Conservation (phyloP, 2,113 vertebrate species). For the Anarrhichthys ocellatus region DNA sequence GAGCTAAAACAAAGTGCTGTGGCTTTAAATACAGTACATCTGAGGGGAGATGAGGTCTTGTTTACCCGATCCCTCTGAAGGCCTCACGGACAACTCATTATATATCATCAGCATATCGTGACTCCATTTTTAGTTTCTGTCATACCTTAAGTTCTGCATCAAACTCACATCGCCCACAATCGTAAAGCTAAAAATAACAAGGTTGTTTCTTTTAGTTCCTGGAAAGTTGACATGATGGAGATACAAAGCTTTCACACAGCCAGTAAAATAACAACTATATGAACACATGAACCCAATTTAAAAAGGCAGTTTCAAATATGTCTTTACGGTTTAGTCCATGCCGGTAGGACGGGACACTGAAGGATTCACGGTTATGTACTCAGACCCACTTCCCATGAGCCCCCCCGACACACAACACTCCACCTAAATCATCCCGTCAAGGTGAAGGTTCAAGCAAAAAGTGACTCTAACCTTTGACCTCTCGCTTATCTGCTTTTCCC, state of each 20-base stretch:
- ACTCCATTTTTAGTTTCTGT: background rate
- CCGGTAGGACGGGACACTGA: background rate
- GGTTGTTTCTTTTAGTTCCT: background rate
- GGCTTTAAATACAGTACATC: background rate
- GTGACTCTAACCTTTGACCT: slow-evolving; percentile 36
- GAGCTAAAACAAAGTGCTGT: background rate
- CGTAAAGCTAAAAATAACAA: background rate
- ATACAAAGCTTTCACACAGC: too few relatives aligned
- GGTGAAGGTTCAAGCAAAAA: slow-evolving; percentile 9
- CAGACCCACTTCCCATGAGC: background rate
- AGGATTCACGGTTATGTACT: background rate
- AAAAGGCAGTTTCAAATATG: background rate
- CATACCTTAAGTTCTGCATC: too few relatives aligned
- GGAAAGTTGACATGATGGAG: background rate
- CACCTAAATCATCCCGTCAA: background rate
- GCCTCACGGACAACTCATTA: background rate
- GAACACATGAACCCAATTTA: background rate
- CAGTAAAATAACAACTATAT: background rate
- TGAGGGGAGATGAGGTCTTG: background rate
- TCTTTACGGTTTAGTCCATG: background rate
- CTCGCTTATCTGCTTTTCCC: background rate
- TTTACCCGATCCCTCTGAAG: background rate
- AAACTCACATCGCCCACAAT: too few relatives aligned
- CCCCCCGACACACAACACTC: background rate
- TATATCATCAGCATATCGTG: background rate